These are phyloP conservation scores for Cyrtodaria siliqua DNA, from an alignment of 2,888 invertebrate genomes.

Conservation along the genomic window DNA sequence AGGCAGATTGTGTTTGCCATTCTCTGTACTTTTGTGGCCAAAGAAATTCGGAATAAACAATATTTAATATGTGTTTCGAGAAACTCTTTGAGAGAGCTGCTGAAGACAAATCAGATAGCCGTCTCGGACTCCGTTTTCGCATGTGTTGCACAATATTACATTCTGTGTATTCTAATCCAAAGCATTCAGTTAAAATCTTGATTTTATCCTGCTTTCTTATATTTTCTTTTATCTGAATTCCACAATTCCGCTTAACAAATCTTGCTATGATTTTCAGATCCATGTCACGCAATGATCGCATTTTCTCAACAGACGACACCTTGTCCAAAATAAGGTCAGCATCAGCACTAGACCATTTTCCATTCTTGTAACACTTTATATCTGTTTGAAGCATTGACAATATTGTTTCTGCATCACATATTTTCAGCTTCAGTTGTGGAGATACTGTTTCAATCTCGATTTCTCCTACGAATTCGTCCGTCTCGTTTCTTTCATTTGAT, in stretches of 20 bases:
- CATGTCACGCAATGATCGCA: constrained; percentile 6
- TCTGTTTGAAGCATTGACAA: constrained; percentile 16
- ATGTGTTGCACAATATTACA: too few species aligned
- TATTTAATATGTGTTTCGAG: too few species aligned
- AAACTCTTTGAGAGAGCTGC: neutral
- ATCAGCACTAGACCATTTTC: constrained; percentile 5
- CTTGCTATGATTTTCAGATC: constrained; percentile 22
- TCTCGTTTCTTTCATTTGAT: too few species aligned
- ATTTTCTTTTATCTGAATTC: constrained; percentile 13
- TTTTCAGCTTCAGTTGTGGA: too few species aligned
- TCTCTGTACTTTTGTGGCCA: constrained; percentile 30
- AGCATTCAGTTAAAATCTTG: too few species aligned
- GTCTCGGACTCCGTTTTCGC: too few species aligned
- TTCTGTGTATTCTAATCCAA: too few species aligned
- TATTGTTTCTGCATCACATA: too few species aligned
- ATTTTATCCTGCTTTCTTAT: constrained; percentile 5
- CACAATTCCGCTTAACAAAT: constrained; percentile 20
- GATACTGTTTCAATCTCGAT: too few species aligned
- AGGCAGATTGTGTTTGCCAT: constrained; percentile 22
- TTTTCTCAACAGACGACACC: neutral
- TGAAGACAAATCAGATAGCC: constrained; percentile 1
- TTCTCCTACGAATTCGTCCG: too few species aligned
- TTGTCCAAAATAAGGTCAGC: neutral
- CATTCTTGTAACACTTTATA: constrained; percentile 18
- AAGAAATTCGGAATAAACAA: constrained; percentile 20